phyloP scores from a whole-genome alignment of 1,140 invertebrate genomes.

The Tribolium madens region DNA sequence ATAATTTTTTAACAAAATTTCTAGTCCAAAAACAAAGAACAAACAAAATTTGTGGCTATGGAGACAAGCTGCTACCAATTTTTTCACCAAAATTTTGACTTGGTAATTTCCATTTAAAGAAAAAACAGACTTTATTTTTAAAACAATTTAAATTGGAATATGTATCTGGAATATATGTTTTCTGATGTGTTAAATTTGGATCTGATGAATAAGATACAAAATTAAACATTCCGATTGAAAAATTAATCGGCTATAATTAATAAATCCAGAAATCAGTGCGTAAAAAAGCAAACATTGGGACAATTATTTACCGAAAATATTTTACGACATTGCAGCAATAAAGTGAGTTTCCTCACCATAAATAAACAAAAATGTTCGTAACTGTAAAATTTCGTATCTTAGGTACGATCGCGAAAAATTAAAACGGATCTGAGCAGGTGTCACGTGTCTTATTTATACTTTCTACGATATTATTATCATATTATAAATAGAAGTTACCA shows the following conservation, averaged over 20 bases:
- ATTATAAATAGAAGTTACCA: not conserved
- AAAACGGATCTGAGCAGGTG: not conserved
- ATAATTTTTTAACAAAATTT: no score
- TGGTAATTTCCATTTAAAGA: no score
- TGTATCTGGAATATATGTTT: no score
- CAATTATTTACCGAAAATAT: conserved; percentile 23
- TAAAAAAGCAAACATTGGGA: conserved; percentile 15
- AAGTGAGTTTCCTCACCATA: conserved; percentile 13
- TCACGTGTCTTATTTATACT: not conserved
- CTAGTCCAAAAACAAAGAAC: no score
- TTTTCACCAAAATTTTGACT: no score
- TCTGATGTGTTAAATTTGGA: no score
- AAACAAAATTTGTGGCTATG: no score
- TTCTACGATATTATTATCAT: not conserved
- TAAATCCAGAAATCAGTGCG: not conserved
- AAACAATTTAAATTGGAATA: no score
- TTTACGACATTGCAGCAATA: conserved; percentile 11
- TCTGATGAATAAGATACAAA: not conserved
- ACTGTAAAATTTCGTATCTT: not conserved
- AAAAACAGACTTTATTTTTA: no score
- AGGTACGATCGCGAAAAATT: not conserved
- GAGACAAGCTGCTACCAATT: no score
- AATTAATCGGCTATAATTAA: not conserved
- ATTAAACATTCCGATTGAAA: not conserved
- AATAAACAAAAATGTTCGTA: conserved; percentile 34